A percentile compares a stretch with the other conserved stretches of the same genome.
phyloP scores from a whole-genome alignment of 2,888 invertebrate genomes.

The Dinocampus coccinellae region DNA sequence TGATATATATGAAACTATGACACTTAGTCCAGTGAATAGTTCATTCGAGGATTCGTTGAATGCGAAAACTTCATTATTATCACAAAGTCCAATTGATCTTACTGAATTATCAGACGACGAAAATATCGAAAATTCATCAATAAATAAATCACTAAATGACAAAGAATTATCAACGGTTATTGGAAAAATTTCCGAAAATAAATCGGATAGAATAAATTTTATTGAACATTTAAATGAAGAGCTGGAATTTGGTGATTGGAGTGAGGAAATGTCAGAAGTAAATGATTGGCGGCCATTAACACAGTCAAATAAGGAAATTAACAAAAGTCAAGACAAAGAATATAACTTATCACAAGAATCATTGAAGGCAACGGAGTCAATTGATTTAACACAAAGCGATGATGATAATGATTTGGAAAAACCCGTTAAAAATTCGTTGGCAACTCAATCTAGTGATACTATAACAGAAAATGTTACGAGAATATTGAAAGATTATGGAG shows the following conservation, averaged over 20 bases:
- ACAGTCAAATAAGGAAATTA: constrained; percentile 1
- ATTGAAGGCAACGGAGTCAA: not conserved
- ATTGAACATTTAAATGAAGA: not conserved
- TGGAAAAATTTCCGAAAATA: not conserved
- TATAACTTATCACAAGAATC: not conserved
- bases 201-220: constrained; percentile 8
- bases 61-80: not conserved
- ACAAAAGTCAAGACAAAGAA: not conserved
- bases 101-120: constrained; percentile 33
- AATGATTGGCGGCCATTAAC: constrained; percentile 31
- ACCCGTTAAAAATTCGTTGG: not conserved
- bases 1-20: constrained; percentile 10
- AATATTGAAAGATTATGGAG: constrained; percentile 21
- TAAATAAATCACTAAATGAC: not conserved
- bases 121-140: not conserved
- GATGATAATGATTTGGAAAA: not conserved
- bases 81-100: constrained; percentile 16
- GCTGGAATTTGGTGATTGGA: constrained; percentile 11
- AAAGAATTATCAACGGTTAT: not conserved
- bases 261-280: constrained; percentile 3
- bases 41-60: constrained; percentile 4
- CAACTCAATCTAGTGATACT: not conserved
- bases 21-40: not conserved
- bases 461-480: constrained; percentile 7
- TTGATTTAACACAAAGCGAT: constrained; percentile 10